Evolutionary conservation across 2,113 vertebrate genomes (phyloP), one percentile per base, ranked within the genome.

Genomic region (Aleadryas rufinucha): DNA sequence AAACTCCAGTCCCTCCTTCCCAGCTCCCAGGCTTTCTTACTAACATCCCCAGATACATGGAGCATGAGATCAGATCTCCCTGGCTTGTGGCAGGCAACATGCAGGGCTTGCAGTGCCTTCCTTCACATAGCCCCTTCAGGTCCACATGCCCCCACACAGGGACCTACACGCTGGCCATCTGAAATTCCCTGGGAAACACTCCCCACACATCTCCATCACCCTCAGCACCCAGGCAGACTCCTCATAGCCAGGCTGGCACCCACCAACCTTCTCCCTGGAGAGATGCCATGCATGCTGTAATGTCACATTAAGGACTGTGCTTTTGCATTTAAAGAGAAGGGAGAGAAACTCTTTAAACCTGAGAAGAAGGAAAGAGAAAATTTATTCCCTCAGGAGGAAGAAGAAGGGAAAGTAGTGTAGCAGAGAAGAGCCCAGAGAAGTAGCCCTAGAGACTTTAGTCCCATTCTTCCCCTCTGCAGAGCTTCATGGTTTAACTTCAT

Each of bases 401-500:
- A 11, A 71, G 21, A 37, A 47, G 17, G 17, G 28, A 60, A 35
- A 30, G 20, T 1, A 41, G 20, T 45, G 20, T 37, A 66, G 41
- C 31, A 82, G 8, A 88, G 44, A 81, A 84, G 71, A 87, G 26
- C 33, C 33, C 39, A 24, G 47, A 49, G 47, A 49, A 49, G 19
- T 39, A 15, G 57, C 23, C 24, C 33, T 45, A 21, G 16, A 90
- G 53, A 42, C 16, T 74, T 81, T 0, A 5, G 26, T 72, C 17
- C 9, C 0, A 0, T 71, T 88, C 47, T 81, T 74, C 7, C 4
- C 16, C 26, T 60, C 50, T 0, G 0, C 60, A 44, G 18, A 80
- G 21, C 13, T 11, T 65, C 16, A n/a, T 5, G 13, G 20, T 60
- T 74, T 76, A 86, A 88, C 47, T 44, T 93, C 86, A 65, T 93